Base-by-base conservation (phyloP, 2,888 invertebrate genomes). In the Odontothrips loti region DNA sequence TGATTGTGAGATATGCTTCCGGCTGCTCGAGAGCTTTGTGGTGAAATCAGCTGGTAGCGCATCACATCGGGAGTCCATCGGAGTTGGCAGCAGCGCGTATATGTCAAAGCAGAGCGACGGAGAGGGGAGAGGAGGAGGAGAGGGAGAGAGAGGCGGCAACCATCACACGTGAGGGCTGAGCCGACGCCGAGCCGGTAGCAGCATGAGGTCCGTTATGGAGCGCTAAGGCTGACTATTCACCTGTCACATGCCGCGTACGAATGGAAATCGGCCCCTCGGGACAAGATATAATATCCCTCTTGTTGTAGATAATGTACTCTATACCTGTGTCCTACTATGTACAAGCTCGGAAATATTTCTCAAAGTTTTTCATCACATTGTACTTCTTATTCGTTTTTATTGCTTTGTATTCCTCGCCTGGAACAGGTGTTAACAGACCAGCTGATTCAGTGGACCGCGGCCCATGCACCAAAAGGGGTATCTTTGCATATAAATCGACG, bases 1-100 rank as follows among this genome's bases (percentile, higher is more conserved):
- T 75, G 68, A 75, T 75, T 75, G 68, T 75, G 68, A 75, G 68
- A 75, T 75, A 75, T 75, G 68, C 68, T 75, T 75, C 68, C 68
- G 68, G 27, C 68, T 11, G 12, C 10, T 6, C 3, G 34, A 27
- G 9, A 23, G 68, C 68, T 75, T 27, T 75, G 23, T 75, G 27
- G 27, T 27, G 23, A 75, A 75, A 75, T 75, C 68, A 23, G 68
- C 23, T 75, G 34, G 34, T 43, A 43, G 34, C 34, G 34, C 34
- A 43, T 43, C 68, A 11, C 12, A 27, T 12, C 68, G 68, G 12
- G 23, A 27, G 23, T 11, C 23, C 68, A 27, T 27, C 34, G 34
- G 34, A 6, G 34, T 43, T 43, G 68, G 11, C 68, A n/a, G 63
- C 63, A n/a, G 63, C 63, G 63, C 23, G 23, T 23, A 75, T 75